phyloP scores from a whole-genome alignment of 2,888 invertebrate species.

The Copidosoma aretas region DNA sequence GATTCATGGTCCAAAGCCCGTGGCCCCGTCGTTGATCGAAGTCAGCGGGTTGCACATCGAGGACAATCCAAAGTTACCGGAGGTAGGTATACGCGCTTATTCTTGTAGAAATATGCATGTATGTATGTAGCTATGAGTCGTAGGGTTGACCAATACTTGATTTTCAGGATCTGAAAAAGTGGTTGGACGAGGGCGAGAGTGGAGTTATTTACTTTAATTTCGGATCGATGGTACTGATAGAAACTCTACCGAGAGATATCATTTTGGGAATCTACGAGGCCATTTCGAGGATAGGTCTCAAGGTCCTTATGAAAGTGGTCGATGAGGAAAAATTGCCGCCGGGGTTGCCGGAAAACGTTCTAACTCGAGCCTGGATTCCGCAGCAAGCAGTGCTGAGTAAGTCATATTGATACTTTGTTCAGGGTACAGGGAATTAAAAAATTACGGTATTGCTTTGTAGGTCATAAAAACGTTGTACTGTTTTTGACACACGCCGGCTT shows the following conservation, averaged over 20 bases:
- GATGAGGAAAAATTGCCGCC: conserved; percentile 47
- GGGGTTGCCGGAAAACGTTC: conserved; percentile 52
- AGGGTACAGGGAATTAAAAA: neutral
- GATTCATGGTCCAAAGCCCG: conserved; percentile 38
- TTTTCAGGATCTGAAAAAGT: conserved; percentile 52
- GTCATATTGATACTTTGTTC: neutral
- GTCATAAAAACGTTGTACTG: neutral
- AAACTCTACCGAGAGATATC: conserved; percentile 47
- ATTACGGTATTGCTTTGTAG: neutral
- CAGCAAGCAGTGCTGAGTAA: conserved; percentile 49
- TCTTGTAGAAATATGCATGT: no score
- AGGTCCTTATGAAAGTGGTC: conserved; percentile 52
- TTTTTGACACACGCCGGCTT: conserved; percentile 52
- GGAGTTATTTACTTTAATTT: conserved; percentile 57
- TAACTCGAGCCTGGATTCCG: conserved; percentile 49
- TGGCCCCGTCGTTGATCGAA: conserved; percentile 37
- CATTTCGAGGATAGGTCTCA: conserved; percentile 50
- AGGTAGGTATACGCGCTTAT: no score
- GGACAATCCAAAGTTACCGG: neutral
- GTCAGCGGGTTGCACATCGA: conserved; percentile 33
- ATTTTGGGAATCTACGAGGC: conserved; percentile 46
- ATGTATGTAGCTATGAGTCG: no score
- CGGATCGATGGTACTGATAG: conserved; percentile 56
- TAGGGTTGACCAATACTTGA: neutral
- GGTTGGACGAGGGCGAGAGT: conserved; percentile 52